Evolutionary conservation across 2,113 vertebrate species (phyloP), one percentile per base, ranked within the genome.

Genomic region (Nothobranchius kuhntae): DNA sequence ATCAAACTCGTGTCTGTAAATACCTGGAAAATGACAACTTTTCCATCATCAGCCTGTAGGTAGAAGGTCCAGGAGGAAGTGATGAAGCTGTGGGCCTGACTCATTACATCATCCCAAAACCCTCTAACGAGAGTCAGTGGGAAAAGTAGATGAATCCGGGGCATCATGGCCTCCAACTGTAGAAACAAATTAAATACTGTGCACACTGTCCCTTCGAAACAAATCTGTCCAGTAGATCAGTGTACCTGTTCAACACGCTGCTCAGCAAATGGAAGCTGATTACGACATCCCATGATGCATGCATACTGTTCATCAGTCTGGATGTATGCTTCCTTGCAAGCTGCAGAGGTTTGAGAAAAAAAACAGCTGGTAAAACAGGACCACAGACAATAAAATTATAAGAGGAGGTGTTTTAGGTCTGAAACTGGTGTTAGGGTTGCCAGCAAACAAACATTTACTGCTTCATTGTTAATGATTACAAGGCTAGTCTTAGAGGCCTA

Each of bases 1-100:
- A 7, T 51, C 6, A 9, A 7, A 17, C 26, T 11, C 40, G 10
- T 42, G n/a, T 11, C 5, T 13, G 11, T 26, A n/a, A 13, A 15
- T 73, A 99, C 98, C 96, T 99, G 96, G 85, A 98, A 98, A 88
- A 99, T 94, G 44, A 99, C 92, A 35, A 99, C 94, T 91, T 95
- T 97, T 66, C 96, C 97, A 86, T 99, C 95, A 83, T 99, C 98
- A 15, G 95, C 96, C 85, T 99, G 97, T 80, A 99, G 94, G 87
- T 98, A 99, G 86, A 99, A 97, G 1, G 96, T 98, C 98, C 97
- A 99, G 0, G 96, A 94, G 17, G 96, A 96, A 2, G 95, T 94
- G 78, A 99, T 96, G 65, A 99, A 95, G 87, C 93, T 96, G 84
- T 98, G 96, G 45, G 98, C 96, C 4, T 97, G 98, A 88, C 90